phyloP scores from a whole-genome alignment of 1,140 invertebrate species.

The Octopus sinensis region DNA sequence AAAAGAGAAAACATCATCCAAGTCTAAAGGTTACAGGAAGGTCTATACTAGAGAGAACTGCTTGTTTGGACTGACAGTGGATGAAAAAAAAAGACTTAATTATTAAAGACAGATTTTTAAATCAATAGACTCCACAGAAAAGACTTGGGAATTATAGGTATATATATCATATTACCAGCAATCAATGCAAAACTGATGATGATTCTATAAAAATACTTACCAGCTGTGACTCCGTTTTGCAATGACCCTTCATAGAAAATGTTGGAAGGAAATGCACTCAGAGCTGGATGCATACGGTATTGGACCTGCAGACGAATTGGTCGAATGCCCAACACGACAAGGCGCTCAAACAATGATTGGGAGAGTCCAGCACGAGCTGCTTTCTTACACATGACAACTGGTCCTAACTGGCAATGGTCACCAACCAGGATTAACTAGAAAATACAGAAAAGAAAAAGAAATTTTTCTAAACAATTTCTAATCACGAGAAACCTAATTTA shows the following conservation, averaged over 20 bases:
- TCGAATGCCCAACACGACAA: conserved; percentile 83
- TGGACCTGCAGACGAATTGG: conserved; percentile 71
- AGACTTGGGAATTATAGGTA: too few species aligned
- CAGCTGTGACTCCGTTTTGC: conserved; percentile 95
- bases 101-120: too few species aligned
- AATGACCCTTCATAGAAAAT: conserved; percentile 99
- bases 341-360: conserved; percentile 93
- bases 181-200: too few species aligned
- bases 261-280: conserved; percentile 96
- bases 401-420: conserved; percentile 97
- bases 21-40: too few species aligned
- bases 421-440: conserved; percentile 88
- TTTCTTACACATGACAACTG: conserved; percentile 99
- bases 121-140: too few species aligned
- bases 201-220: conserved; percentile 46
- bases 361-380: conserved; percentile 93
- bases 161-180: too few species aligned
- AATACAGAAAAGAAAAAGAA: not conserved
- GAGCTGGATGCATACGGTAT: conserved; percentile 94
- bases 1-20: too few species aligned
- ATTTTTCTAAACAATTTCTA: too few species aligned
- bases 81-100: too few species aligned
- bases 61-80: too few species aligned
- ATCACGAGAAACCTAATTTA: too few species aligned
- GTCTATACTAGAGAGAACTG: too few species aligned